Base-by-base conservation (phyloP, 2,888 invertebrate species). In the Apamea monoglypha region DNA sequence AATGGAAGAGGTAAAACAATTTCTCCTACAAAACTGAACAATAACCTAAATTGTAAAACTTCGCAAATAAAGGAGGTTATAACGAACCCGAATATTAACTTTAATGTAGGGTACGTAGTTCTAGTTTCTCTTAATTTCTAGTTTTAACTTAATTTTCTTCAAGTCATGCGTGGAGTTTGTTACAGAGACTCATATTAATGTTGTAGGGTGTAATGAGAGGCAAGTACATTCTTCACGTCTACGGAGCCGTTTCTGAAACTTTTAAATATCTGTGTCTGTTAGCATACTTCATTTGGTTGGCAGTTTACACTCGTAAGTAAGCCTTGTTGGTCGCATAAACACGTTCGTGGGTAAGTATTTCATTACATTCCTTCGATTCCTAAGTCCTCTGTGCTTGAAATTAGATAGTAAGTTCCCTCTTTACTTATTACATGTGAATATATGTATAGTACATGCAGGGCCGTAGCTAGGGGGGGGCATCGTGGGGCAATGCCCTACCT, bases 201-300 rank as follows among this genome's bases (percentile, higher is more conserved):
- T 50, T 82, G 50, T 44, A 44, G 40, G n/a, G 21, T 36, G 50
- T 82, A 76, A 75, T 70, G 44, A 59, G 36, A 21, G 50, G 32
- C n/a, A 77, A 81, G 44, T 29, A 53, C n/a, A 82, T 77, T 71
- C n/a, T 14, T 72, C 83, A 83, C 36, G 78, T 76, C 63, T 56
- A 44, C 69, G 21, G 40, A 81, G 56, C 12, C 21, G n/a, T 29
- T 44, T 40, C 50, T 61, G 36, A 61, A 61, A 68, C 14, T 74
- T 80, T 61, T 16, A 29, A 18, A 72, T 36, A 72, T 44, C 21
- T 63, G 18, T 29, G 53, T 18, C 7, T n/a, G 29, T 71, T 50
- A 50, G 56, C 47, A 66, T 64, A 63, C 59, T 59, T 53, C n/a
- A 66, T 56, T 64, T 63, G 25, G 53, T 72, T 32, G 29, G 63